Evolutionary conservation across 2,888 invertebrate genomes (phyloP).

Genomic region (Seira musarum): DNA sequence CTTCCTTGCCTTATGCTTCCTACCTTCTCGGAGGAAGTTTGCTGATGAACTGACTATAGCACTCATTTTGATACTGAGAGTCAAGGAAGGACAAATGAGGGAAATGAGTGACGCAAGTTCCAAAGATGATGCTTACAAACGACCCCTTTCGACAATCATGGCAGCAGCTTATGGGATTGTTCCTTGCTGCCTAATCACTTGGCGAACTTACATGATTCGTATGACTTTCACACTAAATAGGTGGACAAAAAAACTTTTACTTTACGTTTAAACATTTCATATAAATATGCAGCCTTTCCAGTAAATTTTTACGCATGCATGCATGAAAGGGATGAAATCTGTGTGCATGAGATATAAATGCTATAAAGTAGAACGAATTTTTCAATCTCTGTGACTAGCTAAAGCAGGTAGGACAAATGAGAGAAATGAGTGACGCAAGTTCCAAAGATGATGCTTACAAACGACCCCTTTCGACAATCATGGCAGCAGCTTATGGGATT

Average conservation of each 20-base stretch:
- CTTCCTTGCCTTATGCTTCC: neutral
- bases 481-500: too few species aligned
- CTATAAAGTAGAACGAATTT: too few species aligned
- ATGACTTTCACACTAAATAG: too few species aligned
- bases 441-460: too few species aligned
- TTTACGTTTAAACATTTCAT: neutral
- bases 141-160: neutral
- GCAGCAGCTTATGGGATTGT: neutral
- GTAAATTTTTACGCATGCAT: neutral
- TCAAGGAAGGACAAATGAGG: neutral
- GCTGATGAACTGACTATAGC: neutral
- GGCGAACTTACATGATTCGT: neutral
- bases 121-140: neutral
- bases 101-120: slow-evolving; percentile 34
- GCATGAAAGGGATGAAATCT: too few species aligned
- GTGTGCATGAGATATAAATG: too few species aligned
- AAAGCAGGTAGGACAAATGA: slow-evolving; percentile 2
- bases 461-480: too few species aligned
- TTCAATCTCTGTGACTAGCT: too few species aligned
- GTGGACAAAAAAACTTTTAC: too few species aligned
- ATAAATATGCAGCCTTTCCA: neutral
- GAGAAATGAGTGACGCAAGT: slow-evolving; percentile 30
- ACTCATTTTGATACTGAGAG: neutral
- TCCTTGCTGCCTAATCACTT: too few species aligned
- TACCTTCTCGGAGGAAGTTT: neutral